Base-by-base conservation (phyloP, 2,888 invertebrate genomes). In the Galerucella calmariensis region DNA sequence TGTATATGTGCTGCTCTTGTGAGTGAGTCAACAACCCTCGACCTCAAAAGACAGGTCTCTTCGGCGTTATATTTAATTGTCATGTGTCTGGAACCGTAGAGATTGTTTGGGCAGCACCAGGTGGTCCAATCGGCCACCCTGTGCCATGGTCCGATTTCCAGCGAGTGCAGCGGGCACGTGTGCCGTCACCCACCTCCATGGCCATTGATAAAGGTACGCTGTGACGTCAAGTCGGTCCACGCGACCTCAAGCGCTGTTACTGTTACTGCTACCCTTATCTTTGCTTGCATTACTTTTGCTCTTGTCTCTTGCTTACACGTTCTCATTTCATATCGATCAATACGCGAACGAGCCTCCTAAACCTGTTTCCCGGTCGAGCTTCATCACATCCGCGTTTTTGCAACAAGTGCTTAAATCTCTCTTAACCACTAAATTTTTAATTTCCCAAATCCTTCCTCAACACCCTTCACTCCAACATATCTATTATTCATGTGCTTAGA, bases 181-280 rank as follows among this genome's bases (percentile, higher is more conserved):
- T 86, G 85, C 85, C 85, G 82, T 61, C 84, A 82, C 83, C 85
- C 85, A 84, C 84, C 85, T 87, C 84, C 86, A 87, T 87, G 87
- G 87, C 86, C 87, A 87, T 86, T 87, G 87, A 87, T 86, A 86
- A 87, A 87, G 86, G 87, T 85, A 86, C 81, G 79, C 76, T 75
- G 79, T 84, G 83, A 84, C 83, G 84, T 85, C 83, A 84, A 80
- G 75, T 79, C 75, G n/a, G 44, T 74, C 74, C 75, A 77, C 73
- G 75, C 75, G 73, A 73, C 61, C 69, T 72, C 72, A 62, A 70
- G 46, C 14, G 48, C 70, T 73, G 16, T 61, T 41, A 27, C 16
- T 44, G 16, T 46, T 61, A 61, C 61, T 61, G 16, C 27, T 24
- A 48, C 73, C 62, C 51, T 73, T 68, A 46, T 61, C 61, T 69